phyloP scores from a whole-genome alignment of 2,113 vertebrate species.

The Onychostruthus taczanowskii region DNA sequence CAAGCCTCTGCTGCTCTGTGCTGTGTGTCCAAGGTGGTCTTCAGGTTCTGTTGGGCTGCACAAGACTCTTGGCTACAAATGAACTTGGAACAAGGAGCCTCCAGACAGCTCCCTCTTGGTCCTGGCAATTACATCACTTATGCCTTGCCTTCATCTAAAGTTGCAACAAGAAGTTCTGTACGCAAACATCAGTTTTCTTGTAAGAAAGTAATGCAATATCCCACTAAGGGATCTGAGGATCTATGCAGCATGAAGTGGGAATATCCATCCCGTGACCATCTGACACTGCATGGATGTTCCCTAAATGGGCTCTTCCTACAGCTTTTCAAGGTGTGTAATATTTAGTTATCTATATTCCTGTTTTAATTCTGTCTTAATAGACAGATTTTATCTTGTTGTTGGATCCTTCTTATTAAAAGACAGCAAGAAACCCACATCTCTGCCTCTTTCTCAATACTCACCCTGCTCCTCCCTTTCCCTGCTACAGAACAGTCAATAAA shows the following conservation, averaged over 20 bases:
- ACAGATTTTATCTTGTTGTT: not conserved
- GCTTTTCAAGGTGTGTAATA: not conserved
- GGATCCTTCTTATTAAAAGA: not conserved
- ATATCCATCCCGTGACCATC: not conserved
- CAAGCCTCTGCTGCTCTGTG: not conserved
- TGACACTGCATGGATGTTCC: not conserved
- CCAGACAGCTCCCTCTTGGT: not conserved
- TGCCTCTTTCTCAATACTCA: not conserved
- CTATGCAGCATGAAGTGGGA: accelerated
- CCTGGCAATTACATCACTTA: accelerated
- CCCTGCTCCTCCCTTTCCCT: accelerated
- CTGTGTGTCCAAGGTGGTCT: accelerated
- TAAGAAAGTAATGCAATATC: not conserved
- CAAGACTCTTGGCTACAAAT: not conserved
- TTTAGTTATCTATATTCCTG: not conserved
- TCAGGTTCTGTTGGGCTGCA: not conserved
- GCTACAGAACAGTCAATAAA: not conserved
- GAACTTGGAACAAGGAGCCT: not conserved
- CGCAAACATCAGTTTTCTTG: not conserved
- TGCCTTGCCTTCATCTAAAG: not conserved
- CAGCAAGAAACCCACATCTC: not conserved
- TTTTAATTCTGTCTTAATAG: not conserved
- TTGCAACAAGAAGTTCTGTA: not conserved
- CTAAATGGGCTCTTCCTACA: accelerated
- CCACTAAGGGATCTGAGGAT: not conserved